Evolutionary conservation across 2,797 vertebrate genomes (phyloP), one percentile per base, ranked within the genome.

Genomic region (Austrolebias charrua): DNA sequence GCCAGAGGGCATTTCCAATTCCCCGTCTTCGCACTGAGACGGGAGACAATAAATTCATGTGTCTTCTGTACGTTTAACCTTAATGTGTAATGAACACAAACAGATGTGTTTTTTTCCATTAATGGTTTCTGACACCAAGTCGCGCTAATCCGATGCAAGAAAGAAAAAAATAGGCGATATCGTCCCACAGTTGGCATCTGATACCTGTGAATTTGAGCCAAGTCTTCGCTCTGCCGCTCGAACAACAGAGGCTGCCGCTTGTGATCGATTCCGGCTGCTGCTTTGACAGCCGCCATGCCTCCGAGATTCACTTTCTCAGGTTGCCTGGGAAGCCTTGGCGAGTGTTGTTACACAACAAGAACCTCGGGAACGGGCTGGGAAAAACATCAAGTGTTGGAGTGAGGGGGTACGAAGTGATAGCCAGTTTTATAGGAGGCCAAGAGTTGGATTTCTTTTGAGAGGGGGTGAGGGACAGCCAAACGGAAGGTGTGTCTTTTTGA

Each of bases 401-500:
- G 40, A n/a, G n/a, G 45, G 18, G 73, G 73, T 66, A 62, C 59
- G 71, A 75, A 83, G 71, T 45, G 72, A 82, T 76, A 69, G 79
- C 78, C 69, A 71, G 58, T 66, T 81, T 84, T 80, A 82, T 18
- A 80, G 76, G 56, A 50, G 58, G 69, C 69, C 55, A 69, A 64
- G 67, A 72, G 55, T 84, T 66, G 55, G 63, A 78, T 82, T 80
- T 82, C 76, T 69, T 75, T n/a, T 3, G n/a, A 13, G 29, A 19
- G 40, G 14, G 55, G 16, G 28, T 56, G 65, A 78, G 68, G 4
- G 24, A 12, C 28, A 14, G 66, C 77, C 81, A 78, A 86, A 72
- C 75, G 75, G 76, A 87, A 89, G 86, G 87, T 86, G 88, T 82
- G 84, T 86, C 84, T 76, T 82, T 86, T 84, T 85, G 84, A 88